phyloP scores from a whole-genome alignment of 2,888 invertebrate genomes.

The Clitarchus hookeri region DNA sequence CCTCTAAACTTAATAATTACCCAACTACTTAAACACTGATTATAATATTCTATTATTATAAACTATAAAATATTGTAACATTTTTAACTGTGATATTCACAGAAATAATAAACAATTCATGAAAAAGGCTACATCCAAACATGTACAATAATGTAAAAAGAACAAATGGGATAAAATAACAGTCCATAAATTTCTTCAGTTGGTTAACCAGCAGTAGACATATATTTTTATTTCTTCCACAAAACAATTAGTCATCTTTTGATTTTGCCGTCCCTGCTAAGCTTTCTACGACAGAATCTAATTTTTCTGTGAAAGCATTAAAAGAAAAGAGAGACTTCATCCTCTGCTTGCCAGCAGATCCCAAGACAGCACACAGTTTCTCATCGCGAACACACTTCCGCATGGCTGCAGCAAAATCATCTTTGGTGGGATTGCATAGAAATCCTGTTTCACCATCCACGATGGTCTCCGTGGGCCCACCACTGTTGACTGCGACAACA shows the following conservation, averaged over 20 bases:
- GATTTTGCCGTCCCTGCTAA: constrained; percentile 29
- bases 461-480: constrained; percentile 95
- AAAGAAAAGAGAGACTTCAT: constrained; percentile 84
- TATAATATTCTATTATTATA: too few relatives aligned
- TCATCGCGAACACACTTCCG: constrained; percentile 66
- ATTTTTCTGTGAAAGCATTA: constrained; percentile 72
- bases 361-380: constrained; percentile 67
- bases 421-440: constrained; percentile 70
- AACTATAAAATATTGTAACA: too few relatives aligned
- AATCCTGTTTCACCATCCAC: constrained; percentile 79
- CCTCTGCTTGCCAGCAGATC: constrained; percentile 72
- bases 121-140: too few relatives aligned
- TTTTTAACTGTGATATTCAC: too few relatives aligned
- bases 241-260: constrained; percentile 27
- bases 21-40: too few relatives aligned
- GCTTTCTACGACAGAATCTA: constrained; percentile 56
- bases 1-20: too few relatives aligned
- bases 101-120: too few relatives aligned
- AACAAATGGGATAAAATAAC: too few relatives aligned
- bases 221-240: not conserved
- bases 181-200: too few relatives aligned
- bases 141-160: too few relatives aligned
- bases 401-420: constrained; percentile 80
- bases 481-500: constrained; percentile 93
- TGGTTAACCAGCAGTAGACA: too few relatives aligned